Percentiles rank a stretch among this genome's conserved stretches.
These are phyloP conservation scores for Conomelus anceps DNA, from an alignment of 2,888 invertebrate species.

Conservation along the genomic window DNA sequence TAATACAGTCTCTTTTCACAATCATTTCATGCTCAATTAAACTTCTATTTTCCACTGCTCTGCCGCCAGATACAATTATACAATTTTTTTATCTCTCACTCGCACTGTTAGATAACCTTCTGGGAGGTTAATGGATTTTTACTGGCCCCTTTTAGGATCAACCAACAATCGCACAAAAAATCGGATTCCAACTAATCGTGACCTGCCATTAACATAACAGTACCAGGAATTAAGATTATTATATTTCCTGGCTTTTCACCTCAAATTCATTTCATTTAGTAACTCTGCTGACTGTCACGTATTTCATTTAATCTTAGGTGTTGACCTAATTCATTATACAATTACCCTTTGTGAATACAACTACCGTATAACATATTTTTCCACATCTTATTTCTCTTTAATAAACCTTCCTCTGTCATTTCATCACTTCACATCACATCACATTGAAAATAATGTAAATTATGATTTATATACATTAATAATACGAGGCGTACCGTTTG, in stretches of 20 bases:
- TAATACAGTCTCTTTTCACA: background rate
- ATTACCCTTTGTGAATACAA: too few relatives aligned
- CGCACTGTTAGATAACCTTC: background rate
- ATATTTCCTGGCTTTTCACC: background rate
- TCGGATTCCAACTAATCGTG: background rate
- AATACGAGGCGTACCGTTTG: too few relatives aligned
- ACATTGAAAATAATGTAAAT: too few relatives aligned
- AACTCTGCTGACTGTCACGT: background rate
- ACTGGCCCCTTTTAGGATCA: background rate
- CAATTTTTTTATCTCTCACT: background rate
- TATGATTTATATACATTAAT: too few relatives aligned
- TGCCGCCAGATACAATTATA: background rate
- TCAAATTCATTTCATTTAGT: background rate
- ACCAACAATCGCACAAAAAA: background rate
- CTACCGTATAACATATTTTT: too few relatives aligned
- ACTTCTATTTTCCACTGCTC: background rate
- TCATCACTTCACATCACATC: too few relatives aligned
- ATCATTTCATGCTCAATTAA: background rate
- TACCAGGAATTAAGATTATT: background rate
- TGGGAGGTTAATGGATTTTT: background rate
- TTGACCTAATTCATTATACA: too few relatives aligned
- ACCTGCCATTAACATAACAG: background rate
- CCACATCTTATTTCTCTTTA: too few relatives aligned
- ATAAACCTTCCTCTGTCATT: too few relatives aligned
- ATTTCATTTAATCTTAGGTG: background rate